Evolutionary conservation across 2,888 invertebrate species (phyloP).

Genomic region (Acanthococcus lagerstroemiae): DNA sequence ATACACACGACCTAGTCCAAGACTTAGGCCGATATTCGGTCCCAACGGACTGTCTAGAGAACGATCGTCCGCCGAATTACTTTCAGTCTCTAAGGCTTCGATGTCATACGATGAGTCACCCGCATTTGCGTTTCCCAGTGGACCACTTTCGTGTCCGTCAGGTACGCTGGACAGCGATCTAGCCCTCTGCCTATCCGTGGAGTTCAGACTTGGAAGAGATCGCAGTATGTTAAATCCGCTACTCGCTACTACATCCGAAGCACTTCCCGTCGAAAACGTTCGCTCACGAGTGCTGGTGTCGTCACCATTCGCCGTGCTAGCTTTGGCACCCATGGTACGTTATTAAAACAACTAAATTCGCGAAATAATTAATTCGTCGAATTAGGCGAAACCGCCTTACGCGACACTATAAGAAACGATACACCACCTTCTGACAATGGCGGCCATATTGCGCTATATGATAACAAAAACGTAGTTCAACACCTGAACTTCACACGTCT

Average conservation of each 20-base stretch:
- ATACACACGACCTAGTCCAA: conserved; percentile 69
- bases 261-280: conserved; percentile 65
- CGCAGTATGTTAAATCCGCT: conserved; percentile 59
- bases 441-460: too few species aligned
- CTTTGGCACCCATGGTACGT: conserved; percentile 85
- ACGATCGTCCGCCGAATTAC: conserved; percentile 58
- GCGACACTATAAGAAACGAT: too few species aligned
- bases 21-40: conserved; percentile 47
- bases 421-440: too few species aligned
- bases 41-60: conserved; percentile 44
- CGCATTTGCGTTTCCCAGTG: conserved; percentile 46
- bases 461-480: too few species aligned
- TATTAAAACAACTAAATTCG: too few species aligned
- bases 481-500: too few species aligned
- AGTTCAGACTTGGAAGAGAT: conserved; percentile 58
- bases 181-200: conserved; percentile 70
- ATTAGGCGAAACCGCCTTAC: too few species aligned
- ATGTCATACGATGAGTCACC: conserved; percentile 52
- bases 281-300: conserved; percentile 58
- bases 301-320: conserved; percentile 68
- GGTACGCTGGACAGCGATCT: conserved; percentile 74
- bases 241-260: conserved; percentile 52
- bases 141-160: conserved; percentile 51
- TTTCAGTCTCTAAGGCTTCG: conserved; percentile 56
- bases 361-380: too few species aligned